Conservation (phyloP, 2,888 invertebrate species). For the Portevinia maculata region DNA sequence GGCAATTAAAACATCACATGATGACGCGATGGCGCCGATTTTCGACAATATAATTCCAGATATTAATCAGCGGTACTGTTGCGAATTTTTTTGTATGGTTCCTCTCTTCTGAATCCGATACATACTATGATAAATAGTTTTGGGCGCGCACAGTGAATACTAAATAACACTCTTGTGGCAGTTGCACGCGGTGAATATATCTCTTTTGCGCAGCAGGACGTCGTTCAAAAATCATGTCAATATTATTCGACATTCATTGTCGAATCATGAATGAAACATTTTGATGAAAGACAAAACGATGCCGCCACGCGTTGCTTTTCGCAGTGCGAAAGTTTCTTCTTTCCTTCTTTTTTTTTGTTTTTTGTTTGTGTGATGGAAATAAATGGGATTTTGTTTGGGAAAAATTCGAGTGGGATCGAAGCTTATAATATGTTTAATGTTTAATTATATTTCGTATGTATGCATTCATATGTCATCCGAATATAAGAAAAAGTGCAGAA, state of each 20-base stretch:
- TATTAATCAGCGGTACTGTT: constrained; percentile 59
- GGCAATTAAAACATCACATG: constrained; percentile 63
- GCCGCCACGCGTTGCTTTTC: constrained; percentile 1
- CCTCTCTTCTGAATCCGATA: not conserved
- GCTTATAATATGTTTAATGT: too few species aligned
- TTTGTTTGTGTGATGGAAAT: not conserved
- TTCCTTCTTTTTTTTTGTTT: not conserved
- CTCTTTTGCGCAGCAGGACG: constrained; percentile 49
- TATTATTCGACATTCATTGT: constrained; percentile 57
- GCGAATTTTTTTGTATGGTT: constrained; percentile 1
- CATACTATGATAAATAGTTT: constrained; percentile 25
- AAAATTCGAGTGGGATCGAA: not conserved
- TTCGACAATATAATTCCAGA: constrained; percentile 34
- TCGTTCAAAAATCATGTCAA: constrained; percentile 65
- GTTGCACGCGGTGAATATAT: constrained; percentile 41
- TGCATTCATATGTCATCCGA: too few species aligned
- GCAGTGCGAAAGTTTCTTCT: constrained; percentile 8
- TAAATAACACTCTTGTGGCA: constrained; percentile 61
- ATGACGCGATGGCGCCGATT: constrained; percentile 58
- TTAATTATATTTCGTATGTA: too few species aligned
- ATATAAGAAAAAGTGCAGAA: too few species aligned
- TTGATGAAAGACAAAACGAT: constrained; percentile 16
- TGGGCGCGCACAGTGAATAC: constrained; percentile 44
- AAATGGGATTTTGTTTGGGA: not conserved
- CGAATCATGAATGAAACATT: constrained; percentile 52